Evolutionary conservation across 2,888 invertebrate genomes (phyloP), one percentile per base, ranked within the genome.

Genomic region (Philonicus albiceps): DNA sequence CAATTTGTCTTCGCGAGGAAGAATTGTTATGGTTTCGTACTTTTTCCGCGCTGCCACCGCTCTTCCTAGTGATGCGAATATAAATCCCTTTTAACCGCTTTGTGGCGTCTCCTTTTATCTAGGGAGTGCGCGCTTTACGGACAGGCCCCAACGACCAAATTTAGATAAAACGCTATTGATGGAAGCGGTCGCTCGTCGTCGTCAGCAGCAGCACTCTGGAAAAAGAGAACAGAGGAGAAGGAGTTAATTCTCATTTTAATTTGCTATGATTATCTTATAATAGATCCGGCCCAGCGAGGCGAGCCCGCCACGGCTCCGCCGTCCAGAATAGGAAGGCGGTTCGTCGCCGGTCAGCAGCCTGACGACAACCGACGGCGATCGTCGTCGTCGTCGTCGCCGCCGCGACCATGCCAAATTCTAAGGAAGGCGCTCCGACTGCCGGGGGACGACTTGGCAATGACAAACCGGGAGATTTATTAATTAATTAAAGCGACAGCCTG

Each of bases 401-500:
- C 19, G 43, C 22, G 40, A 43, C 64, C 83, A 83, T 34, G 83
- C 72, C 64, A 37, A 64, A 83, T 83, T 83, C 64, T 72, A 83
- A 37, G 40, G 72, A 83, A 83, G 83, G 49, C 27, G 27, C 80
- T 80, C 49, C 78, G 22, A 40, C 16, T 16, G 72, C 4, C 34
- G 55, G 74, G 74, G 30, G 53, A 80, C 75, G 16, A 81, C 55
- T 74, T 53, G 72, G 85, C 84, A 86, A 86, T 88, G 88, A 87
- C 87, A 88, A 87, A 87, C 88, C 88, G 88, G 88, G 88, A 89
- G 89, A 89, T 89, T 89, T 89, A 89, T 89, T 89, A 89, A 89
- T 89, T 89, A 89, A 89, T 89, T 89, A 89, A 89, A 89, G 88
- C 88, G 89, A 89, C 89, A 89, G 88, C 88, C 89, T 88, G 89